Conservation (phyloP, 2,797 vertebrate species). For the Bufotes viridis region DNA sequence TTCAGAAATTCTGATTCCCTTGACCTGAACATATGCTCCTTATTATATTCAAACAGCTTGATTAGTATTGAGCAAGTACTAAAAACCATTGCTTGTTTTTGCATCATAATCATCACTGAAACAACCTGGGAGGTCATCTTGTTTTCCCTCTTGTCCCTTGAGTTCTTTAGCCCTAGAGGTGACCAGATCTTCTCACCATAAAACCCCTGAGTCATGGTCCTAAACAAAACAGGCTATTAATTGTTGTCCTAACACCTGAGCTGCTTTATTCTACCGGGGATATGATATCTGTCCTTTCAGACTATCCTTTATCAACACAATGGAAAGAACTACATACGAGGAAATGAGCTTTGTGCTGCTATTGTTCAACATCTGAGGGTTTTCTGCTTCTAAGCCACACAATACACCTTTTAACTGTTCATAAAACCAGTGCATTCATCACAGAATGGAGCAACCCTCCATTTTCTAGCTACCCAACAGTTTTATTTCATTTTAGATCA, state of each 20-base stretch:
- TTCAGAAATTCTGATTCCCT: too few relatives aligned
- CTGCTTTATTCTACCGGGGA: constrained; percentile 46
- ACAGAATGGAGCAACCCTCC: neutral
- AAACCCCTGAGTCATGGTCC: constrained; percentile 56
- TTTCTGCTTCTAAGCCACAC: neutral
- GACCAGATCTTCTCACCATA: constrained; percentile 47
- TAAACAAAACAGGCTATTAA: constrained; percentile 58
- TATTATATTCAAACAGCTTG: neutral
- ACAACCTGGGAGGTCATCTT: constrained; percentile 50
- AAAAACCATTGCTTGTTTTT: constrained; percentile 26
- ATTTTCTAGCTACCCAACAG: neutral
- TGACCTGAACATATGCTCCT: neutral
- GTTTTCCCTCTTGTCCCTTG: constrained; percentile 42
- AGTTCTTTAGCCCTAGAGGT: constrained; percentile 36
- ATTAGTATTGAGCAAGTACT: neutral
- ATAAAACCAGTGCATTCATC: constrained; percentile 14
- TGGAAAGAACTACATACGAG: constrained; percentile 4
- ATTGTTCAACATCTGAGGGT: constrained; percentile 17
- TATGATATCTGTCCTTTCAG: constrained; percentile 46
- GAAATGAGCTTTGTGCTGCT: constrained; percentile 4
- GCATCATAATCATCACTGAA: neutral
- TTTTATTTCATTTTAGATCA: neutral
- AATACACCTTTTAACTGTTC: neutral
- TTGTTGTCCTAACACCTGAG: constrained; percentile 61
- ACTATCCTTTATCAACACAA: constrained; percentile 22